Conservation (phyloP, 1,140 invertebrate species). For the Temnothorax longispinosus region DNA sequence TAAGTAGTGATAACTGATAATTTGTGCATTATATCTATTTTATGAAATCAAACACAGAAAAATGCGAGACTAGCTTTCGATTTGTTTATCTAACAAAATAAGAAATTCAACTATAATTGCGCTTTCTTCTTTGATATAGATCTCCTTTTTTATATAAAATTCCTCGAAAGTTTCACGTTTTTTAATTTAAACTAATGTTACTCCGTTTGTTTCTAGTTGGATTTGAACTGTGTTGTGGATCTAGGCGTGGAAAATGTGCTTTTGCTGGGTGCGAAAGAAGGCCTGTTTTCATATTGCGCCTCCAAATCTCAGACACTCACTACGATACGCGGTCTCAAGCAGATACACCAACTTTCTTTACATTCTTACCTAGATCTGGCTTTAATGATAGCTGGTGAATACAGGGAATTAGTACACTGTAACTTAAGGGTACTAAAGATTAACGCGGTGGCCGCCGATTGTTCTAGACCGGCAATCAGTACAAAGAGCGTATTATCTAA, state of each 20-base stretch:
- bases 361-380: slow-evolving; percentile 87
- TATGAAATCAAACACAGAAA: neutral
- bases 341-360: slow-evolving; percentile 88
- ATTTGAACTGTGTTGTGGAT: slow-evolving; percentile 82
- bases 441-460: slow-evolving; percentile 87
- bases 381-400: slow-evolving; percentile 89
- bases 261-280: slow-evolving; percentile 82
- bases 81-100: slow-evolving; percentile 9
- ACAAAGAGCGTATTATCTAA: slow-evolving; percentile 86
- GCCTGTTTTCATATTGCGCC: slow-evolving; percentile 81
- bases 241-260: slow-evolving; percentile 78
- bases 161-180: neutral
- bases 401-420: slow-evolving; percentile 88
- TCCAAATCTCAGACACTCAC: slow-evolving; percentile 79
- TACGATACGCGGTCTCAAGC: slow-evolving; percentile 88
- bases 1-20: slow-evolving; percentile 51
- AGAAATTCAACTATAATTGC: neutral
- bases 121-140: neutral
- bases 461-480: slow-evolving; percentile 88
- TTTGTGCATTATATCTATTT: neutral
- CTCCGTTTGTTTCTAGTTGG: slow-evolving; percentile 74
- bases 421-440: slow-evolving; percentile 89
- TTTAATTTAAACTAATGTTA: neutral
- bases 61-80: neutral
- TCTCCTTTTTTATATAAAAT: neutral